Base-by-base conservation (phyloP, 23 tunicate genomes). In the Diplosoma virens region DNA sequence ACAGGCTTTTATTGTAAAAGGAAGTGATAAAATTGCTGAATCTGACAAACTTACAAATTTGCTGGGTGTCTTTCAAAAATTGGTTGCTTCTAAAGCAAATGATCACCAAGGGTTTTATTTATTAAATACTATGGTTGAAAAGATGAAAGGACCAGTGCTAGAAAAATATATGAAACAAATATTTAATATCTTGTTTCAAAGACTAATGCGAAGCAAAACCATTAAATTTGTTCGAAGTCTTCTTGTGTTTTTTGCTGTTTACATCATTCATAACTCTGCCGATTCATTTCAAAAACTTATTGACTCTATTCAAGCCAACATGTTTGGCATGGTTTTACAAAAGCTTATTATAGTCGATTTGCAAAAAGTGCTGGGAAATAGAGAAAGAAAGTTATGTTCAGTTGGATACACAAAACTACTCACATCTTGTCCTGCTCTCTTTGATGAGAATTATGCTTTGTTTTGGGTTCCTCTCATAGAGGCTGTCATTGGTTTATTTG, bases 51-150 rank as follows among this genome's bases (percentile, higher is more conserved):
- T 93, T 2, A 58, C 75, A 47, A 79, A 66, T 22, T 28, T 93
- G 2, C 85, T 93, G 2, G 98, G 98, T 28, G 98, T 93, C 4
- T 93, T 87, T 55, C 98, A 93, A 53, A 93, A 93, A 66, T 73
- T 93, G 21, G 71, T 93, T 61, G 94, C 98, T 27, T 93, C 98
- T 17, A 86, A 87, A 82, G 32, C 82, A 1, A 93, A 93, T 63
- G 98, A 93, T 46, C 93, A 86, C 37, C 78, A 86, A 3, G 98
- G 89, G 32, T 93, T 93, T 52, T 79, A 82, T 46, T 33, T 93
- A 23, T 71, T 93, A 1, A 93, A 78, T 56, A 79, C 74, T 28
- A 79, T 90, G 86, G 74, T 75, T 22, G 97, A 90, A 58, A 22
- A 67, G 37, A 67, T 90, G 48, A 53, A 79, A 31, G 77, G 79